Evolutionary conservation across 2,888 invertebrate genomes (phyloP), one percentile per base, ranked within the genome.

Genomic region (Eupithecia abbreviata): DNA sequence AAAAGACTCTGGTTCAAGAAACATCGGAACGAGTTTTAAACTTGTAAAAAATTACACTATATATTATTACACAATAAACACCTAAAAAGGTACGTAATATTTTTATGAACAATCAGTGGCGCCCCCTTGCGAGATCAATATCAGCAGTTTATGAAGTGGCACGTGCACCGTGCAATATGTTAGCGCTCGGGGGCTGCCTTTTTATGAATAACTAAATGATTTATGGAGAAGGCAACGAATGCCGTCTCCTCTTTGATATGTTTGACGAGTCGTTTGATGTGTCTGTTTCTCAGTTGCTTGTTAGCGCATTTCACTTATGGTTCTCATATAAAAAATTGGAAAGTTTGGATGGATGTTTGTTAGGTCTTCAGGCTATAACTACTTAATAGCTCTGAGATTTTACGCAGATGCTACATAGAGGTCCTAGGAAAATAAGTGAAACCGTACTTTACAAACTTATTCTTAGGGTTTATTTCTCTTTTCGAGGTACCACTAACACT

Each of bases 181-280:
- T 92, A 90, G 83, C 86, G 81, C 83, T 81, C 83, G 86, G 89
- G 89, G 85, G 85, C 87, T 84, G 89, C 90, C 90, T 93, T 94
- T 94, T 94, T 94, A 93, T 94, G 94, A 94, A 94, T 94, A 92
- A 90, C 92, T 92, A 89, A 91, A 92, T 94, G 94, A 93, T 94
- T 94, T 94, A 95, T 93, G 90, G 91, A 91, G 88, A 90, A 82
- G 80, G 86, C 71, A 71, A 73, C 73, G 75, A 55, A 72, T 71
- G 69, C 41, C 67, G 72, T 42, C 58, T 72, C 45, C 62, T 51
- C 65, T 78, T 76, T 77, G 73, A 73, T 68, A 49, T 5, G 15
- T 49, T 12, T 69, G 69, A 47, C 67, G 55, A 69, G 43, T 6
- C 49, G 18, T 78, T 75, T 71, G 71, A 75, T 68, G 70, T 77